phyloP scores from a whole-genome alignment of 2,113 vertebrate genomes.

The Thamnophis sirtalis region DNA sequence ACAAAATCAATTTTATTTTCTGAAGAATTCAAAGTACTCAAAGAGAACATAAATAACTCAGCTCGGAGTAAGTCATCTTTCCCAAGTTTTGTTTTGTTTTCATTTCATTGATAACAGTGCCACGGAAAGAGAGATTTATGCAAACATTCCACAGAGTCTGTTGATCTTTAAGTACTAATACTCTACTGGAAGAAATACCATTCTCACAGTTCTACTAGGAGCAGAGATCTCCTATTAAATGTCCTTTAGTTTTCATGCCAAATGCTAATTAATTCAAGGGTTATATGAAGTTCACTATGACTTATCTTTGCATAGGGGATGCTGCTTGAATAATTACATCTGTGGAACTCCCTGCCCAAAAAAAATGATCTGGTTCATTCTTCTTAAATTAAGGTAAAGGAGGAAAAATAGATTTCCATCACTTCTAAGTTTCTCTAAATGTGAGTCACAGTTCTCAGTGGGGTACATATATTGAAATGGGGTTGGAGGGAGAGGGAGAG shows the following conservation, averaged over 20 bases:
- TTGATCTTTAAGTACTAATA: conserved; percentile 33
- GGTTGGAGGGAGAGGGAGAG: background rate
- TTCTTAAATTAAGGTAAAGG: background rate
- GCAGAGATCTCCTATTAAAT: conserved; percentile 28
- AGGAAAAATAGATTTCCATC: background rate
- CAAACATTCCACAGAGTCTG: conserved; percentile 36
- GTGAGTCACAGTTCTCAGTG: background rate
- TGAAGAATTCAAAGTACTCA: conserved; percentile 22
- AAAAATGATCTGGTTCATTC: background rate
- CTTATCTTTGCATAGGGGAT: background rate
- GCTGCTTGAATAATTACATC: background rate
- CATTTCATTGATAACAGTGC: conserved; percentile 40
- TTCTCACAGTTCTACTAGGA: conserved; percentile 35
- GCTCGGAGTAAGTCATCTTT: conserved; percentile 28
- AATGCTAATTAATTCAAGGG: background rate
- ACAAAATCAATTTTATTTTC: conserved; percentile 39
- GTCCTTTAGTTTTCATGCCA: background rate
- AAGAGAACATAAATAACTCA: conserved; percentile 23
- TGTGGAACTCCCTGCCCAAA: background rate
- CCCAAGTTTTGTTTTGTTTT: conserved; percentile 45
- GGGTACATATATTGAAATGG: background rate
- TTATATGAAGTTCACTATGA: background rate
- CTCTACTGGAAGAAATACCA: conserved; percentile 32
- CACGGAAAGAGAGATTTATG: conserved; percentile 43
- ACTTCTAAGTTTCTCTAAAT: background rate